These are phyloP conservation scores for Paramormyrops hopkinsi DNA, from an alignment of 2,797 vertebrate species.

Conservation along the genomic window DNA sequence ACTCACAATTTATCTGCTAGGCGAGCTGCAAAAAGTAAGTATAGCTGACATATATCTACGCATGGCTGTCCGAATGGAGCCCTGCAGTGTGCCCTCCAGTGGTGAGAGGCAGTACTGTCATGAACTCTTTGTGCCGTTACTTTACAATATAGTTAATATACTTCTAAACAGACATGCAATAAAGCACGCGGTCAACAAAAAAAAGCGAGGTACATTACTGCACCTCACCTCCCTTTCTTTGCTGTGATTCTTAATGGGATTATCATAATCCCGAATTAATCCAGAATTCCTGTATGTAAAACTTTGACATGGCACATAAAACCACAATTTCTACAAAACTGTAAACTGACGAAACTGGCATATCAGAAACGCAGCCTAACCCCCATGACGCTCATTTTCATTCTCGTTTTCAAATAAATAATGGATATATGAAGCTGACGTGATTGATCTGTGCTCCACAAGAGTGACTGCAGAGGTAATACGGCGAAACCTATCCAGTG, in stretches of 20 bases:
- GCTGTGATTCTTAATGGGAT: background rate
- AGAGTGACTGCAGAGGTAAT: conserved; percentile 14
- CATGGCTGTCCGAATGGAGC: background rate
- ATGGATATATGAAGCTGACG: conserved; percentile 26
- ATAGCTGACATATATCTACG: background rate
- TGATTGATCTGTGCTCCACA: conserved; percentile 31
- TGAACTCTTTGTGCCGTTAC: background rate
- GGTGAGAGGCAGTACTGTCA: background rate
- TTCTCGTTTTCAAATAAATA: conserved; percentile 25
- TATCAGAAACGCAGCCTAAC: background rate
- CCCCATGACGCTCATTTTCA: conserved; percentile 14
- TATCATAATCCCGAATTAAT: background rate
- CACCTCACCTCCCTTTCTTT: background rate
- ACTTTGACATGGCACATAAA: background rate
- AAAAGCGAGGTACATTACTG: background rate
- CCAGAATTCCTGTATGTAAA: background rate
- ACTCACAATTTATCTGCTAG: background rate
- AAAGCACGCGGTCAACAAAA: background rate
- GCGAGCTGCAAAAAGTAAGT: background rate
- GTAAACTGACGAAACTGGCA: background rate
- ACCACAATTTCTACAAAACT: background rate
- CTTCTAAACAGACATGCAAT: background rate
- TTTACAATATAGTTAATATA: background rate
- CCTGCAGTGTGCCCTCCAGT: background rate
- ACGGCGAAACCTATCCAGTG: background rate